Evolutionary conservation across 1,140 invertebrate genomes (phyloP).

Genomic region (Zaprionus tsacasi): DNA sequence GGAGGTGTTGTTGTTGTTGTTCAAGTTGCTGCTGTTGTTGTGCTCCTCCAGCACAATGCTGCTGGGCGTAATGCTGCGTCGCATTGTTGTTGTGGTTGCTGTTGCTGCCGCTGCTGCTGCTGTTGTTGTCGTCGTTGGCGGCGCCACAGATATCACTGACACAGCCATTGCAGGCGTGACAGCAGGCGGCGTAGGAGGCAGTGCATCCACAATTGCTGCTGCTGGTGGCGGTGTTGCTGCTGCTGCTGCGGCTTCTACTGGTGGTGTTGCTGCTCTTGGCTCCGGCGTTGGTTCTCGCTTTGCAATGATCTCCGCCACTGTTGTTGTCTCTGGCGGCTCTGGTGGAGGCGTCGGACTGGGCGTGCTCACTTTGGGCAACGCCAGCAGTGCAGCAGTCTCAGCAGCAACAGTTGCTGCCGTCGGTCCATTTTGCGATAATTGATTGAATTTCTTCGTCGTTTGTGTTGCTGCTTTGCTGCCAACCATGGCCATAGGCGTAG

Average conservation of each 20-base stretch:
- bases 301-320: background rate
- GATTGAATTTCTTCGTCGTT: slow-evolving; percentile 4
- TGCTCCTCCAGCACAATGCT: slow-evolving; percentile 63
- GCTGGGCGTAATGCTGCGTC: slow-evolving; percentile 47
- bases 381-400: background rate
- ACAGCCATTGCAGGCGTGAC: slow-evolving; percentile 49
- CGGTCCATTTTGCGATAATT: slow-evolving; percentile 7
- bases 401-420: slow-evolving; percentile 5
- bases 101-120: slow-evolving; percentile 1
- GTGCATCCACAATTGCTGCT: slow-evolving; percentile 5
- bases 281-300: background rate
- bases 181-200: background rate
- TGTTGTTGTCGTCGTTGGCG: slow-evolving; percentile 14
- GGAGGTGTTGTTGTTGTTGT: slow-evolving; percentile 77
- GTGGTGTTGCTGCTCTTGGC: background rate
- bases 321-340: background rate
- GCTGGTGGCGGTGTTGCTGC: background rate
- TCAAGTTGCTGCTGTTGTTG: slow-evolving; percentile 64
- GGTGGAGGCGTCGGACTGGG: background rate
- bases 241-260: background rate
- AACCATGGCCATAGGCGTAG: background rate
- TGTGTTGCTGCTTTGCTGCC: background rate
- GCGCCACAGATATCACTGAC: slow-evolving; percentile 66
- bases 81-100: background rate
- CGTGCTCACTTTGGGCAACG: background rate